Base-by-base conservation (phyloP, 2,797 vertebrate genomes). In the Cheirogaleus major region DNA sequence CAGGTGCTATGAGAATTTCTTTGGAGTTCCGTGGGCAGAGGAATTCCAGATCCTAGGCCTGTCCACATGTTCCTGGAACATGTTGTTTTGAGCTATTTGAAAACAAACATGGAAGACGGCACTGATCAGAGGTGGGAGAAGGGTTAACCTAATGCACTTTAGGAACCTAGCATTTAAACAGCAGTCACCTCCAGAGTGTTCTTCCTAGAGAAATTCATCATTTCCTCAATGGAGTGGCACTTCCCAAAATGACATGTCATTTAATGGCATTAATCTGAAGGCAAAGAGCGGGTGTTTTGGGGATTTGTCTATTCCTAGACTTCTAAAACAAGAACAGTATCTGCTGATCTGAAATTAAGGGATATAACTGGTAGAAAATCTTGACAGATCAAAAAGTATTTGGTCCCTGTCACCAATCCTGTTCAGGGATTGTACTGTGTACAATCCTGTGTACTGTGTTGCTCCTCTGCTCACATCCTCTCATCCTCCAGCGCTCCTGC, bases 1-100 rank as follows among this genome's bases (percentile, higher is more conserved):
- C 32, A 97, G 93, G 89, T 91, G 38, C 70, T 22, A 35, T 38
- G 25, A 76, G 14, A 92, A 70, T 75, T 81, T 93, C 95, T 95
- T 55, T 93, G 88, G 89, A 57, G 30, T 84, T 87, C 52, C 0
- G 0, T 20, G 45, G n/a, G 43, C 59, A 80, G 72, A 95, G 50
- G 65, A 86, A 59, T 67, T 84, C 45, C 48, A 89, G 83, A 45
- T 48, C 32, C 9, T 4, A n/a, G 32, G 30, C 48, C 69, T 67
- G 52, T 75, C 25, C 61, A 30, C 30, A 15, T 22, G 18, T n/a
- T 89, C 82, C 57, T 50, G 38, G 89, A 93, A 86, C 30, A 70
- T 8, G 11, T 41, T 18, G 3, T 85, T 75, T 86, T 70, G 63
- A 94, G 27, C 48, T 95, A 27, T 32, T 84, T 85, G 27, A 69